Base-by-base conservation (phyloP, 2,888 invertebrate species). In the Xestoiulus laeticollis region DNA sequence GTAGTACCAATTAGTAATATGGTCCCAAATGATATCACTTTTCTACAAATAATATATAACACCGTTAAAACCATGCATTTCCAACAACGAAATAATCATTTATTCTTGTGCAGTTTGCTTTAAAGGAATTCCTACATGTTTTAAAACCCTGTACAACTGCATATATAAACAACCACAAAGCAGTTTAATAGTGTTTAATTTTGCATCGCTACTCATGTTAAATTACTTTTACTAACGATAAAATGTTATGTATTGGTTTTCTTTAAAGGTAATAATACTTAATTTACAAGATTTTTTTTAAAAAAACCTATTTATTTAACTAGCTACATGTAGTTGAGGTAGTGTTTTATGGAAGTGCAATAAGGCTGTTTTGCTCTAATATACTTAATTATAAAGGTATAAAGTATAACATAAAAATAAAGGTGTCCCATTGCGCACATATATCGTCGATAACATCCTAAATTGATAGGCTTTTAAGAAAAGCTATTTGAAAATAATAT, bases 401-500 rank as follows among this genome's bases (percentile, higher is more conserved):
- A 48, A 16, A 19, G 19, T 48, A 48, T 48, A 16, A 48, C 14
- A 48, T 48, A 48, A 48, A 19, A 48, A 12, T 14, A 14, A 48
- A 48, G 14, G 19, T 48, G 48, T 48, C 48, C 48, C 48, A 12
- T 3, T 19, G 53, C 53, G 53, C 53, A 19, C 19, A 59, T 59
- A n/a, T 19, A n/a, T 59, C 53, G n/a, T 6, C 53, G n/a, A 59
- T 59, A 59, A n/a, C 5, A 59, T n/a, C 4, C 22, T n/a, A 59
- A 59, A 59, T 59, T 59, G 53, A 59, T 59, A 59, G 53, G 16
- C 48, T 48, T 48, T 48, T 48, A 48, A 48, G 53, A 59, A n/a
- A n/a, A 19, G 53, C 53, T 59, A 59, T n/a, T 59, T n/a, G 19
- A 59, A 59, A 38, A 59, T n/a, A n/a, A 16, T n/a, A 59, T n/a